phyloP scores from a whole-genome alignment of 2,113 vertebrate genomes.

The Sebastes schlegelii region DNA sequence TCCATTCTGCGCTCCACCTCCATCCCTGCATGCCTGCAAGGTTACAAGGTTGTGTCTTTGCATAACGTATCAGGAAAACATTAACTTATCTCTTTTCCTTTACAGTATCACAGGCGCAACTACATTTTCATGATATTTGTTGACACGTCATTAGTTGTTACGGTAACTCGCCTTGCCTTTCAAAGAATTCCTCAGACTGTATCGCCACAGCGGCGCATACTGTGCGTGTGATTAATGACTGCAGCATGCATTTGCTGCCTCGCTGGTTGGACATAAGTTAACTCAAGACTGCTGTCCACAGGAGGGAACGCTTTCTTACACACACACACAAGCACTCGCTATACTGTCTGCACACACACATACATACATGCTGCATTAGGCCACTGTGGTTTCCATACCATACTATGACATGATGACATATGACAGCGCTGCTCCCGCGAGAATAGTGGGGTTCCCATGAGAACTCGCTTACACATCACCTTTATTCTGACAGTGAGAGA shows the following conservation, averaged over 20 bases:
- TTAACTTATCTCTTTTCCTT: not conserved
- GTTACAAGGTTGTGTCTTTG: not conserved
- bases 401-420: slow-evolving; percentile 43
- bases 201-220: not conserved
- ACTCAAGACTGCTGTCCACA: slow-evolving; percentile 23
- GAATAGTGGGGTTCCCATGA: slow-evolving; percentile 11
- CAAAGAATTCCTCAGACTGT: not conserved
- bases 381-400: slow-evolving; percentile 14
- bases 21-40: not conserved
- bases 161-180: not conserved
- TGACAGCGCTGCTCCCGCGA: slow-evolving; percentile 36
- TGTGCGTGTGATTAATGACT: slow-evolving; percentile 51
- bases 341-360: not conserved
- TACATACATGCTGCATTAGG: slow-evolving; percentile 8
- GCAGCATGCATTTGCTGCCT: slow-evolving; percentile 44
- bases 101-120: not conserved
- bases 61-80: slow-evolving; percentile 4
- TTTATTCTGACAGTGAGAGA: slow-evolving; percentile 4
- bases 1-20: not conserved
- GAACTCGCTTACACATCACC: slow-evolving; percentile 9
- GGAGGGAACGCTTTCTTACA: not conserved
- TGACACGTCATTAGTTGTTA: slow-evolving; percentile 12
- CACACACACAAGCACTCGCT: slow-evolving; percentile 10
- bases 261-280: slow-evolving; percentile 41
- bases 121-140: slow-evolving; percentile 17